Evolutionary conservation across 2,888 invertebrate species (phyloP).

Genomic region (Drosophila emarginata): DNA sequence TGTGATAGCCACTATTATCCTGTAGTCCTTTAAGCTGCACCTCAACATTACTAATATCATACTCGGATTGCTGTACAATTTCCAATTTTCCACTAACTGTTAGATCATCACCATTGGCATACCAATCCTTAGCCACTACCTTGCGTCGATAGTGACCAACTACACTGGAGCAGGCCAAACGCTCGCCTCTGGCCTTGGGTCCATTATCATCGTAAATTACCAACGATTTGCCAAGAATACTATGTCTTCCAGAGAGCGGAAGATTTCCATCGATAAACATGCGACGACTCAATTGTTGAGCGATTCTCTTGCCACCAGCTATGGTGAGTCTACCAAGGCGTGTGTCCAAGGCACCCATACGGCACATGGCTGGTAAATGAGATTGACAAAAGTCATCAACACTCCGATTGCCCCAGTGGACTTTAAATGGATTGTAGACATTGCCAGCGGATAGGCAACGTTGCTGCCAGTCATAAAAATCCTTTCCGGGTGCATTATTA

Average conservation of each 20-base stretch:
- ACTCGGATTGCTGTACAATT: conserved; percentile 92
- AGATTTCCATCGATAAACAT: conserved; percentile 91
- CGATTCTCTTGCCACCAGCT: conserved; percentile 88
- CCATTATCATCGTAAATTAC: conserved; percentile 94
- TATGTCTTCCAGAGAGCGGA: conserved; percentile 89
- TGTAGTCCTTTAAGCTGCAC: conserved; percentile 89
- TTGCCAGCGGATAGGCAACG: conserved; percentile 91
- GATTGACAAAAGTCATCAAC: conserved; percentile 85
- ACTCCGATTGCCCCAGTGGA: conserved; percentile 86
- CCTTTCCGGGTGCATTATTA: conserved; percentile 89
- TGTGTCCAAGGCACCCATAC: conserved; percentile 90
- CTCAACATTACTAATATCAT: conserved; percentile 91
- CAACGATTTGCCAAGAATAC: conserved; percentile 89
- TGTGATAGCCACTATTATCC: conserved; percentile 89
- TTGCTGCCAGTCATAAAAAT: conserved; percentile 95
- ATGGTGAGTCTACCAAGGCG: conserved; percentile 88
- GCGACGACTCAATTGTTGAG: conserved; percentile 86
- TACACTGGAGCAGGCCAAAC: conserved; percentile 94
- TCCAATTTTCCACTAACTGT: conserved; percentile 89
- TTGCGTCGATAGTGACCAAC: conserved; percentile 89
- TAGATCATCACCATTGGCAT: conserved; percentile 88
- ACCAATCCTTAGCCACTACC: conserved; percentile 94
- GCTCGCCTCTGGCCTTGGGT: conserved; percentile 92
- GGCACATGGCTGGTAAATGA: conserved; percentile 85
- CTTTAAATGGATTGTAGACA: conserved; percentile 90